A percentile compares a stretch with the other conserved stretches of the same genome.
phyloP scores from a whole-genome alignment of 2,888 invertebrate species.

The Lagria hirta region DNA sequence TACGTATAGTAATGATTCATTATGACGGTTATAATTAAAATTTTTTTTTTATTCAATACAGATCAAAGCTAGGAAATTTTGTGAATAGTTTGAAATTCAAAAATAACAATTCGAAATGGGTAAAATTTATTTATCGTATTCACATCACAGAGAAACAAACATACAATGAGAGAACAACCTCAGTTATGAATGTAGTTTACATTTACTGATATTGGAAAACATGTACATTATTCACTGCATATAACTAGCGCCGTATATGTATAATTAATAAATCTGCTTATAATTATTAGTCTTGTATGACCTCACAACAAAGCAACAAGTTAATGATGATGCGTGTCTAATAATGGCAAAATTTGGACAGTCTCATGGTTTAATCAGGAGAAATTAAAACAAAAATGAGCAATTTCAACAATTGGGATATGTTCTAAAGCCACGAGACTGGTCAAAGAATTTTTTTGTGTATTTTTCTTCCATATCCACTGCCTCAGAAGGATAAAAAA shows the following conservation, averaged over 20 bases:
- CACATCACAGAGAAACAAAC: constrained; percentile 56
- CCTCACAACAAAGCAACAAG: constrained; percentile 53
- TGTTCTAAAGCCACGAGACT: constrained; percentile 32
- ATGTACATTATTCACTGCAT: constrained; percentile 50
- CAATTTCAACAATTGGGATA: constrained; percentile 21
- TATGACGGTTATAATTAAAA: too few species aligned
- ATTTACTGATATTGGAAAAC: constrained; percentile 53
- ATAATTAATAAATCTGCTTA: constrained; percentile 39
- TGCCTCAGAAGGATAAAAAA: constrained; percentile 15
- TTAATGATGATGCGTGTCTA: constrained; percentile 31
- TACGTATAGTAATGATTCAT: too few species aligned
- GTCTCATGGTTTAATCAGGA: constrained; percentile 29
- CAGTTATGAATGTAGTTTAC: constrained; percentile 52
- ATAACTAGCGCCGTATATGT: constrained; percentile 46
- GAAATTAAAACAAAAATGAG: constrained; percentile 9
- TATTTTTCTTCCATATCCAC: constrained; percentile 8
- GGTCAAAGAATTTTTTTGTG: constrained; percentile 22
- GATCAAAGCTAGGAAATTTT: too few species aligned
- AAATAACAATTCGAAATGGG: constrained; percentile 49
- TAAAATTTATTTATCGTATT: constrained; percentile 55
- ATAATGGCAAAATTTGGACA: constrained; percentile 27
- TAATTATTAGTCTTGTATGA: constrained; percentile 43
- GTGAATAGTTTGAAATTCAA: too few species aligned
- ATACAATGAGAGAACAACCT: constrained; percentile 54
- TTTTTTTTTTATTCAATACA: too few species aligned